Percentiles rank a stretch among this genome's conserved stretches.
Conservation (phyloP, 23 tunicate genomes). For the Ciona savignyi region DNA sequence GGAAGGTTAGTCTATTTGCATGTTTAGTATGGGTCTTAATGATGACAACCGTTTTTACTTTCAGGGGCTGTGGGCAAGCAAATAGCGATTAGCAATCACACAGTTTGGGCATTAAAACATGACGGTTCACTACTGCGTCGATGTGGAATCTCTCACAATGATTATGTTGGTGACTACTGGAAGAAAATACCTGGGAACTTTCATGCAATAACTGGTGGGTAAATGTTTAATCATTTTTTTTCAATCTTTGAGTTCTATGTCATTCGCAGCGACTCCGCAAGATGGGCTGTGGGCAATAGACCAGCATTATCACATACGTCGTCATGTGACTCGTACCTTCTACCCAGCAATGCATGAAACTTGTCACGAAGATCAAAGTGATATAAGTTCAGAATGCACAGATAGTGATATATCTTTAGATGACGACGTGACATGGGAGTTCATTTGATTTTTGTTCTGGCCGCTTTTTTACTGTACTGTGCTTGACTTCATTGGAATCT, state of each 20-base stretch:
- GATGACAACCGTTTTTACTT: too few relatives aligned
- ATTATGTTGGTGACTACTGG: constrained; percentile 49
- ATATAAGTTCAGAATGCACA: not conserved
- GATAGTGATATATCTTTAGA: not conserved
- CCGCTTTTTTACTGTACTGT: too few relatives aligned
- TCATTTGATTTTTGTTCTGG: too few relatives aligned
- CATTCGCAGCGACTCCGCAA: constrained; percentile 44
- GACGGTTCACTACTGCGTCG: constrained; percentile 31
- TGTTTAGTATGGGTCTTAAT: too few relatives aligned
- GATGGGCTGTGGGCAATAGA: constrained; percentile 62
- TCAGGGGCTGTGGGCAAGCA: constrained; percentile 40
- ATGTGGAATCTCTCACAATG: constrained; percentile 35
- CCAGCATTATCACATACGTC: constrained; percentile 21
- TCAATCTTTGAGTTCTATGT: not conserved
- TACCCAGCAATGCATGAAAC: constrained; percentile 38
- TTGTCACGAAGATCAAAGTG: not conserved
- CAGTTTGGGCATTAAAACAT: constrained; percentile 43
- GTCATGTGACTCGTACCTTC: constrained; percentile 20
- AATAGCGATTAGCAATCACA: constrained; percentile 43
- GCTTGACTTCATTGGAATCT: too few relatives aligned
- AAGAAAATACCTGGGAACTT: constrained; percentile 39
- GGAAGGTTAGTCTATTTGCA: constrained; percentile 26
- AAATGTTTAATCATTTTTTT: too few relatives aligned
- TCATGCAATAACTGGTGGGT: not conserved
- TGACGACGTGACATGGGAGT: constrained; percentile 11